phyloP scores from a whole-genome alignment of 2,888 invertebrate genomes.

The Phaedon cochleariae region DNA sequence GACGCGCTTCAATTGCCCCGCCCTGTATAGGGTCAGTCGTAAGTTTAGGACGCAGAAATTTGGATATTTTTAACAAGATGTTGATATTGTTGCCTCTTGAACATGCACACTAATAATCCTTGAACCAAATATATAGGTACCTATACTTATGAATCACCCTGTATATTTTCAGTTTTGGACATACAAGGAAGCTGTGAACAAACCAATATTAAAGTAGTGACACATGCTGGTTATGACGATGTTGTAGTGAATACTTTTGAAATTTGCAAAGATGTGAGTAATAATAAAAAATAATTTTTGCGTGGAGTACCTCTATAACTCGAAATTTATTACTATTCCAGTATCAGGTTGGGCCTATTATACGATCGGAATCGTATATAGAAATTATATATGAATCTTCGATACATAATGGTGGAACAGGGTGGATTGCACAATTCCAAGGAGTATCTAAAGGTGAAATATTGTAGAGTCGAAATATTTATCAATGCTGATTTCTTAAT shows the following conservation, averaged over 20 bases:
- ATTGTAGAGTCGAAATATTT: neutral
- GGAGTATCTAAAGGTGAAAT: slow-evolving; percentile 37
- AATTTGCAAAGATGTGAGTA: slow-evolving; percentile 63
- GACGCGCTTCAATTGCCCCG: too few relatives aligned
- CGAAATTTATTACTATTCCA: slow-evolving; percentile 21
- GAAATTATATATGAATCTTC: slow-evolving; percentile 46
- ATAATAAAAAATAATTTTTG: neutral
- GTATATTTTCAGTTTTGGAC: slow-evolving; percentile 70
- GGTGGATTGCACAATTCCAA: slow-evolving; percentile 48
- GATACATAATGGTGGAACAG: slow-evolving; percentile 47
- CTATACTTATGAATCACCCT: too few relatives aligned
- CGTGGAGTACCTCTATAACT: slow-evolving; percentile 1
- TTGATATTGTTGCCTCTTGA: too few relatives aligned
- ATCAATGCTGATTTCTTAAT: slow-evolving; percentile 1
- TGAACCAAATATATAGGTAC: too few relatives aligned
- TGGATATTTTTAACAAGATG: too few relatives aligned
- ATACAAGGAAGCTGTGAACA: slow-evolving; percentile 68
- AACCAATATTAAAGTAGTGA: slow-evolving; percentile 71
- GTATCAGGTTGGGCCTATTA: slow-evolving; percentile 41
- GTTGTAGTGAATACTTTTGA: slow-evolving; percentile 45
- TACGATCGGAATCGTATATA: slow-evolving; percentile 43
- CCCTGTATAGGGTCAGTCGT: too few relatives aligned
- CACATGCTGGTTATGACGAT: slow-evolving; percentile 39
- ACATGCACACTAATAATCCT: too few relatives aligned
- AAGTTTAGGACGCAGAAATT: too few relatives aligned